Evolutionary conservation across 2,797 vertebrate genomes (phyloP), one percentile per base, ranked within the genome.

Genomic region (Dendrocincla fuliginosa): DNA sequence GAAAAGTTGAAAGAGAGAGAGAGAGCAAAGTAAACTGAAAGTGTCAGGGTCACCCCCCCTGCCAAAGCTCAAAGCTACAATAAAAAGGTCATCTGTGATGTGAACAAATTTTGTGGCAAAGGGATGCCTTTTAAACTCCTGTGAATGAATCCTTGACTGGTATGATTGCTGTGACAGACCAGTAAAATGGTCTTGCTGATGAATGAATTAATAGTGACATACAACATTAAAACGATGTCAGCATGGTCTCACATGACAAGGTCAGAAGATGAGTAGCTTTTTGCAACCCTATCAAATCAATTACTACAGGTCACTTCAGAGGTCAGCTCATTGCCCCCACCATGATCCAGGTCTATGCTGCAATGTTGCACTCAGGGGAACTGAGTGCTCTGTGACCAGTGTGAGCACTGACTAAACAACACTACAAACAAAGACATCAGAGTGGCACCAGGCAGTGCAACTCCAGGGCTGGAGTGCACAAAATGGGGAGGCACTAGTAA

Each of bases 261-360:
- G 84, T 89, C 64, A 89, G 46, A 42, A 16, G 68, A 91, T 41
- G 44, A 56, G 32, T 6, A 67, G 49, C 60, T 71, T 89, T 80
- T 78, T 93, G 68, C 53, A 80, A 7, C 22, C 5, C 56, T 81
- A 87, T 61, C 75, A 57, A 70, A 92, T 85, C 84, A 89, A 93
- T 94, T 96, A 82, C 75, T 47, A 2, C 16, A 55, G 42, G 55
- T 25, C 27, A 28, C 46, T 75, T 67, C 71, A 77, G 68, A 93
- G 68, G 78, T 83, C 84, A 87, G 0, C 39, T 90, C 6, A 0
- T 28, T 93, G 65, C 60, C 64, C 89, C 94, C 15, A 2, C 67
- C 16, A 3, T 9, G 60, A 16, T 39, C 20, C 52, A 12, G 42
- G 33, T 49, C 71, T 76, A 30, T 14, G 35, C 39, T 67, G 60